A percentile compares a stretch with the other conserved stretches of the same genome.
Conservation (phyloP, 1,140 invertebrate species). For the Eurytemora carolleeae region DNA sequence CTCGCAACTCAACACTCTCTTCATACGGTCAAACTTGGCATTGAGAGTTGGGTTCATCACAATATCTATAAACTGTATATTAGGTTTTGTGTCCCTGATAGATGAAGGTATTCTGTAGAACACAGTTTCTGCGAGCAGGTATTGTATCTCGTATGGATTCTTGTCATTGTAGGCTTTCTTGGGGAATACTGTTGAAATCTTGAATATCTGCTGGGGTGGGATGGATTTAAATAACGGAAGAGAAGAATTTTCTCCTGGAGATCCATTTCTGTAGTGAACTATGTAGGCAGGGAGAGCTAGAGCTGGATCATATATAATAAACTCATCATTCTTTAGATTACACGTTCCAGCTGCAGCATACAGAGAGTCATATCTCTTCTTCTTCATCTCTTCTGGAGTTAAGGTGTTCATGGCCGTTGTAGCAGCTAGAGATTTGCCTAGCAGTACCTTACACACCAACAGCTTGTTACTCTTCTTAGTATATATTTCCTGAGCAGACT, state of each 20-base stretch:
- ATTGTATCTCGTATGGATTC: background rate
- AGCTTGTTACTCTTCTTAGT: constrained; percentile 1
- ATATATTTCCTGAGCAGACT: constrained; percentile 3
- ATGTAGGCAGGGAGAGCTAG: background rate
- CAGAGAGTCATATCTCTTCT: background rate
- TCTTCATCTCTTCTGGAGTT: background rate
- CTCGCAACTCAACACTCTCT: background rate
- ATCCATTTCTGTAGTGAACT: too few species aligned
- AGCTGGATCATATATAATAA: background rate
- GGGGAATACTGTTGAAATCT: background rate
- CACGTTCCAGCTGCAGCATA: background rate
- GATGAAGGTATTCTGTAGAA: background rate
- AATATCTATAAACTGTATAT: background rate
- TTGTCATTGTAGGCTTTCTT: background rate
- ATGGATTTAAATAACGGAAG: too few species aligned
- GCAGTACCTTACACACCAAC: background rate
- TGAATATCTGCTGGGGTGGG: too few species aligned
- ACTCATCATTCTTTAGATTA: constrained; percentile 2
- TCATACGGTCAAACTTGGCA: background rate
- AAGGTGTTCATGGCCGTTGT: background rate
- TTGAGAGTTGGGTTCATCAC: background rate
- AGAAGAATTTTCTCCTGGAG: too few species aligned
- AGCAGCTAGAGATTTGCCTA: background rate
- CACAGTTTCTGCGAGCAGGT: background rate
- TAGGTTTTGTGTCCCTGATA: background rate